Percentiles rank a stretch among this genome's conserved stretches.
Conservation (phyloP, 2,888 invertebrate species). For the Elmis aenea region DNA sequence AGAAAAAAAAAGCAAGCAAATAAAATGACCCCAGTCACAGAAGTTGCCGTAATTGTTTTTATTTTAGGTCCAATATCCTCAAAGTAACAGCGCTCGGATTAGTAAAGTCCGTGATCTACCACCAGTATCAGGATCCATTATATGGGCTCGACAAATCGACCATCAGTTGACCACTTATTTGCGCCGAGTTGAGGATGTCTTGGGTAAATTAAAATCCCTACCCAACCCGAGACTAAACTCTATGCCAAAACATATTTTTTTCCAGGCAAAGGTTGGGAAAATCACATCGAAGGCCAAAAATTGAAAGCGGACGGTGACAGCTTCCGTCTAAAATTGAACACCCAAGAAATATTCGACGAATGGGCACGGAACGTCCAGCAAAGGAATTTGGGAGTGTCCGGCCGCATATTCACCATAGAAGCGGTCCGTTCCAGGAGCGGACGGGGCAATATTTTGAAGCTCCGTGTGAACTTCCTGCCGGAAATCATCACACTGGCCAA, state of each 20-base stretch:
- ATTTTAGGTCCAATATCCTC: conserved; percentile 82
- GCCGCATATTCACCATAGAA: conserved; percentile 92
- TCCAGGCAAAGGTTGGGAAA: conserved; percentile 99
- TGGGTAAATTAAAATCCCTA: too few species aligned
- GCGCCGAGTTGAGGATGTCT: conserved; percentile 95
- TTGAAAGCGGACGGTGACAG: conserved; percentile 97
- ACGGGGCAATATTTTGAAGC: conserved; percentile 77
- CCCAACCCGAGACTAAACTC: conserved; percentile 24
- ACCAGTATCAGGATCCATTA: conserved; percentile 95
- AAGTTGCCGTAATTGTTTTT: too few species aligned
- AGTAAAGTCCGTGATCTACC: conserved; percentile 92
- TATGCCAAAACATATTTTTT: conserved; percentile 53
- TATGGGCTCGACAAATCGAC: conserved; percentile 99
- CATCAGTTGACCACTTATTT: conserved; percentile 94
- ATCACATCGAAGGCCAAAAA: conserved; percentile 97
- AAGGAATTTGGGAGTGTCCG: conserved; percentile 88
- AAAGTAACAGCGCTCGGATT: conserved; percentile 89
- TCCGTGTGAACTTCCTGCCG: conserved; percentile 93
- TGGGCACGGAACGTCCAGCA: conserved; percentile 95
- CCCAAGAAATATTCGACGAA: conserved; percentile 96
- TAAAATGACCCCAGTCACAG: too few species aligned
- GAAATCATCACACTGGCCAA: conserved; percentile 98
- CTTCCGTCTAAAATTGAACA: conserved; percentile 92
- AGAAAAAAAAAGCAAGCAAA: too few species aligned
- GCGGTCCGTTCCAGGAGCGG: conserved; percentile 71